phyloP scores from a whole-genome alignment of 2,888 invertebrate genomes.

The Tanaodytes sp. region DNA sequence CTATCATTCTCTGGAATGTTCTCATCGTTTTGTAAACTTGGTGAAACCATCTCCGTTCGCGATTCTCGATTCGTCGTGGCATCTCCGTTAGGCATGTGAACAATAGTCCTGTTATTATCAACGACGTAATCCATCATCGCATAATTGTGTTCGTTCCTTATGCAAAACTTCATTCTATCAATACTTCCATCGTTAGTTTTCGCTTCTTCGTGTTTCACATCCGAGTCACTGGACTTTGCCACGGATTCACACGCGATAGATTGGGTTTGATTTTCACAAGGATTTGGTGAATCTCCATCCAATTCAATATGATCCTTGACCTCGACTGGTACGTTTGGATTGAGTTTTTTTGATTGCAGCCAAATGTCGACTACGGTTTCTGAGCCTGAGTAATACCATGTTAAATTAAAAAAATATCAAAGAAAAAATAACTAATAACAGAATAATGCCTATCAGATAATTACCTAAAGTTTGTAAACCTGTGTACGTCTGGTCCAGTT shows the following conservation, averaged over 20 bases:
- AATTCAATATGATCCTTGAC: conserved; percentile 27
- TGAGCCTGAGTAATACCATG: conserved; percentile 75
- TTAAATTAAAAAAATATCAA: neutral
- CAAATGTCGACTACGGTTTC: conserved; percentile 86
- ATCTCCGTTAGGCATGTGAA: conserved; percentile 40
- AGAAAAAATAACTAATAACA: neutral
- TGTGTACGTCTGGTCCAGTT: conserved; percentile 86
- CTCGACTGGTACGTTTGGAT: conserved; percentile 2
- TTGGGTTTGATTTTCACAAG: neutral
- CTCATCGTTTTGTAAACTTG: conserved; percentile 7
- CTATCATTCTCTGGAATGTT: conserved; percentile 25
- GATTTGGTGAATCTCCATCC: neutral
- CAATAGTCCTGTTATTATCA: conserved; percentile 48
- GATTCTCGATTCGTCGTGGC: neutral
- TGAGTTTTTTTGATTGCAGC: conserved; percentile 62
- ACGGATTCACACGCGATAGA: neutral
- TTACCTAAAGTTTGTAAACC: conserved; percentile 87
- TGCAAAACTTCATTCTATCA: conserved; percentile 23
- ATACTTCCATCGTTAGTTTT: neutral
- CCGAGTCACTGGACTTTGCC: neutral
- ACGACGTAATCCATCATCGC: conserved; percentile 41
- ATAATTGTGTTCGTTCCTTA: conserved; percentile 49
- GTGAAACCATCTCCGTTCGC: neutral
- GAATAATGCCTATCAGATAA: neutral
- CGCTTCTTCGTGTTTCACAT: neutral